Evolutionary conservation across 2,888 invertebrate genomes (phyloP), one percentile per base, ranked within the genome.

Genomic region (Ichneumon xanthorius): DNA sequence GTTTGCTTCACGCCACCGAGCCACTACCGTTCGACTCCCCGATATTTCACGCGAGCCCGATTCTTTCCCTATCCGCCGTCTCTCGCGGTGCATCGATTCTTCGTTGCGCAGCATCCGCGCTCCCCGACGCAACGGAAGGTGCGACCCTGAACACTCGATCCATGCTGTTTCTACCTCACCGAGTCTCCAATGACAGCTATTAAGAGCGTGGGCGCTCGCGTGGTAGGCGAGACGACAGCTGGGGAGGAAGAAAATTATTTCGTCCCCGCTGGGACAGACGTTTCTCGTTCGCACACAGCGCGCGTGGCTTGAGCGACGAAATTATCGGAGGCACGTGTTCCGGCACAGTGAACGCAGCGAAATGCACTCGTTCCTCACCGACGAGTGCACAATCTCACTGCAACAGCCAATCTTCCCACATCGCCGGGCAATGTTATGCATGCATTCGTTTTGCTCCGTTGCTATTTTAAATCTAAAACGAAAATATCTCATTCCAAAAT

Each of bases 321-420:
- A 82, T 48, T 48, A 65, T 76, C 75, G 61, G 48, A 63, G 76
- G 63, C 82, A 76, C 82, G 82, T 76, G 82, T 76, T 70, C 22
- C 45, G 30, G 11, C 75, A 33, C 48, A 61, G 68, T 67, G 55
- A 65, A 40, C 58, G 40, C 70, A 63, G 63, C 16, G 45, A 48
- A 70, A 63, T 82, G 82, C 76, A 22, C 76, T 76, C 63, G 76
- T 71, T 76, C 61, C 76, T 48, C 76, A 63, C 16, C 16, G 45
- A 48, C 45, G 45, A 48, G 16, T 48, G 45, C 45, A 16, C 45
- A 14, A 48, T 3, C 16, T 16, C 1, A 14, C 16, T 16, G 45
- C 40, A 16, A 14, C 33, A 70, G 33, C 53, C 50, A 70, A 63
- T 70, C 81, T 68, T 73, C 70, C 40, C 48, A 58, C 22, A 22